Conservation (phyloP, 2,888 invertebrate genomes). For the Lobophora halterata region DNA sequence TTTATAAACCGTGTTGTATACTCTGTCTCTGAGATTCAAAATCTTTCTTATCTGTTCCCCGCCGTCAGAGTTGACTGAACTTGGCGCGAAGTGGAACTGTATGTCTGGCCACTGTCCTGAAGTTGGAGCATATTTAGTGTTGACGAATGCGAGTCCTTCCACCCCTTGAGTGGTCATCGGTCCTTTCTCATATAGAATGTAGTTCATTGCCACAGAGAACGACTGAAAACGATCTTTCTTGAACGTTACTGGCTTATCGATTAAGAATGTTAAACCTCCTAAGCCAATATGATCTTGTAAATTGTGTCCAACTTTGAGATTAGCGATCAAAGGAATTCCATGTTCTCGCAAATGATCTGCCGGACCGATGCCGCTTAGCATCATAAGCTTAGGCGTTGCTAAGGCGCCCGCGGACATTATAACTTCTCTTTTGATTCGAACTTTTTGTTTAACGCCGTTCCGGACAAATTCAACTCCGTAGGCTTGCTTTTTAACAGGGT, state of each 20-base stretch:
- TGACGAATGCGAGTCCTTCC: constrained; percentile 93
- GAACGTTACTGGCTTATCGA: constrained; percentile 90
- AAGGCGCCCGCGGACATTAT: constrained; percentile 94
- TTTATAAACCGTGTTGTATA: constrained; percentile 92
- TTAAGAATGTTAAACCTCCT: constrained; percentile 90
- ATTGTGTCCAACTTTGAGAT: constrained; percentile 90
- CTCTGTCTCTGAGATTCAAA: constrained; percentile 87
- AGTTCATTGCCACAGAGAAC: constrained; percentile 88
- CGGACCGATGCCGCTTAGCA: constrained; percentile 95
- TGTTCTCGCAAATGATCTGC: constrained; percentile 86
- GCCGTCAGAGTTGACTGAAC: constrained; percentile 91
- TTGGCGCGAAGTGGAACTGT: constrained; percentile 93
- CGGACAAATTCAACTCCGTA: constrained; percentile 88
- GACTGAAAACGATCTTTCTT: constrained; percentile 89
- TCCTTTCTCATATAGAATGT: constrained; percentile 89
- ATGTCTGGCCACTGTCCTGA: constrained; percentile 91
- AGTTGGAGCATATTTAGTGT: constrained; percentile 91
- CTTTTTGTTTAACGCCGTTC: constrained; percentile 82
- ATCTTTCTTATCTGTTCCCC: constrained; percentile 90
- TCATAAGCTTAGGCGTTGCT: constrained; percentile 92
- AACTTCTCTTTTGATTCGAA: constrained; percentile 89
- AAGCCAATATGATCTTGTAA: constrained; percentile 94
- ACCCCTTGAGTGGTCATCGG: constrained; percentile 92
- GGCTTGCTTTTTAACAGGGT: constrained; percentile 85
- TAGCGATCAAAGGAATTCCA: constrained; percentile 86